Evolutionary conservation across 2,113 vertebrate species (phyloP).

Genomic region (Myocastor coypus): DNA sequence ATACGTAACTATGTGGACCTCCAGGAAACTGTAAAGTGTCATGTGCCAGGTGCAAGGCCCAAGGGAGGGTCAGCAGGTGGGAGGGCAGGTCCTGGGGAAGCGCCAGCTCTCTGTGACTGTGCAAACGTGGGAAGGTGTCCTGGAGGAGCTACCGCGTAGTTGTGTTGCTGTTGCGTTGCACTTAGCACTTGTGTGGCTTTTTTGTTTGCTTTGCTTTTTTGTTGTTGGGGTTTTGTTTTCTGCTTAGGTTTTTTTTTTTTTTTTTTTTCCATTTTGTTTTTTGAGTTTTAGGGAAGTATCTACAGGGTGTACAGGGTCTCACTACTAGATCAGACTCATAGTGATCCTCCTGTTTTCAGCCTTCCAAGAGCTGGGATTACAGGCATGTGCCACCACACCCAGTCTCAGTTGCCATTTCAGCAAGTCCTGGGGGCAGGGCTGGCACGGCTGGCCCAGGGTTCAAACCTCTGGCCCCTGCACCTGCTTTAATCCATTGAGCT

Average conservation of each 20-base stretch:
- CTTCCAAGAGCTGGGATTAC: no score
- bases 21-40: neutral
- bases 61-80: neutral
- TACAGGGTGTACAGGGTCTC: no score
- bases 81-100: neutral
- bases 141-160: neutral
- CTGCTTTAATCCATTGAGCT: no score
- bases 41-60: neutral
- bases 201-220: neutral
- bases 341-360: no score
- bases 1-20: neutral
- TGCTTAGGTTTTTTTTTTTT: neutral
- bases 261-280: neutral
- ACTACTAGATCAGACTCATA: no score
- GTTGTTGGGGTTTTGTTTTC: neutral
- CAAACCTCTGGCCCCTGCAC: no score
- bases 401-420: no score
- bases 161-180: neutral
- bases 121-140: neutral
- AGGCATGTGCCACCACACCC: no score
- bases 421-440: no score
- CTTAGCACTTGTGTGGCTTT: neutral
- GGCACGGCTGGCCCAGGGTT: no score
- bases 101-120: neutral
- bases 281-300: neutral